A percentile compares a stretch with the other conserved stretches of the same genome.
Evolutionary conservation across 2,888 invertebrate species (phyloP).

Genomic region (Sarcophaga caerulescens): DNA sequence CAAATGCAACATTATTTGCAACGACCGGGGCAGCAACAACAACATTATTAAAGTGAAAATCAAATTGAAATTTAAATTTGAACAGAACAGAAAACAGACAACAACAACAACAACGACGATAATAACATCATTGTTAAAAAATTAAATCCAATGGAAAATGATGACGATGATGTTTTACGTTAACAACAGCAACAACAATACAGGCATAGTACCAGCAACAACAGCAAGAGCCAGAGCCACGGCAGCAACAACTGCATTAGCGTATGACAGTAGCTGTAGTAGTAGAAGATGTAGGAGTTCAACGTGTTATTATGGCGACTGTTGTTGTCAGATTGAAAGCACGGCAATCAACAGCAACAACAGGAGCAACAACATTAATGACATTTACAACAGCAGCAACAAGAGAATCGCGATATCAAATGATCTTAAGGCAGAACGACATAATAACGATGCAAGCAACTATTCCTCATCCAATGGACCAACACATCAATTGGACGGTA

Average conservation of each 20-base stretch:
- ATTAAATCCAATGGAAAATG: conserved; percentile 70
- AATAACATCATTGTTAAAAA: conserved; percentile 50
- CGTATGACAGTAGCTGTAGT: conserved; percentile 23
- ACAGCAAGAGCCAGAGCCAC: background rate
- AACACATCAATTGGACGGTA: background rate
- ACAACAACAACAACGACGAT: conserved; percentile 24
- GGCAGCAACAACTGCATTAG: background rate
- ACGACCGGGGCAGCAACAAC: conserved; percentile 33
- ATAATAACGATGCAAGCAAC: background rate
- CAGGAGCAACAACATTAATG: conserved; percentile 29
- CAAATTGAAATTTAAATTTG: background rate
- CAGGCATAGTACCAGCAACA: conserved; percentile 28
- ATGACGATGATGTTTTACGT: conserved; percentile 69
- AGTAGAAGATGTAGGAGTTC: conserved; percentile 10
- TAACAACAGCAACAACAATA: conserved; percentile 60
- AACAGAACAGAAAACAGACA: background rate
- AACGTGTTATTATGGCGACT: background rate
- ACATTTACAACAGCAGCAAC: conserved; percentile 12
- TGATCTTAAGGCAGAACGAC: background rate
- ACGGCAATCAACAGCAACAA: conserved; percentile 44
- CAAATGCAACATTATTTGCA: conserved; percentile 18
- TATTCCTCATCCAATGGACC: background rate
- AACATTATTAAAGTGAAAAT: conserved; percentile 11
- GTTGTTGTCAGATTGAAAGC: conserved; percentile 36
- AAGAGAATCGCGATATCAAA: conserved; percentile 17